Evolutionary conservation across 2,888 invertebrate genomes (phyloP).

Genomic region (Polymixis flavicincta): DNA sequence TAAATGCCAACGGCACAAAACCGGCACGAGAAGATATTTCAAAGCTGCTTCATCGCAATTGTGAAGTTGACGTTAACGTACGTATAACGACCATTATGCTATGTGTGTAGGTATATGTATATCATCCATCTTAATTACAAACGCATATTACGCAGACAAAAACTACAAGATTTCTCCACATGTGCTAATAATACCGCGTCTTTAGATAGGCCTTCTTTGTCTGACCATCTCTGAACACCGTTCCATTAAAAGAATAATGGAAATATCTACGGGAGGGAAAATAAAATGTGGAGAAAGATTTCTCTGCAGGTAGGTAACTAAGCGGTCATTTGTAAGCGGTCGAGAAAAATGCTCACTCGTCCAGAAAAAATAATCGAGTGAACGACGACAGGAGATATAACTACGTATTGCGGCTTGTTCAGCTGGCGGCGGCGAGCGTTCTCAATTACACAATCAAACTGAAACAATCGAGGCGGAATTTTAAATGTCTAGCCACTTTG

Average conservation of each 20-base stretch:
- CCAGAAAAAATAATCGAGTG: slow-evolving; percentile 86
- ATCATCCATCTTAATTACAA: slow-evolving; percentile 53
- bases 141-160: slow-evolving; percentile 43
- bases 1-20: slow-evolving; percentile 19
- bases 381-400: slow-evolving; percentile 63
- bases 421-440: slow-evolving; percentile 23
- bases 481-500: slow-evolving; percentile 54
- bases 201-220: slow-evolving; percentile 81
- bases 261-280: slow-evolving; percentile 83
- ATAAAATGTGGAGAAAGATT: slow-evolving; percentile 86
- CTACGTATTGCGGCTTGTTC: slow-evolving; percentile 56
- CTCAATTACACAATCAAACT: slow-evolving; percentile 52
- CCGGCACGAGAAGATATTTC: slow-evolving; percentile 35
- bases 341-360: slow-evolving; percentile 87
- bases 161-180: slow-evolving; percentile 55
- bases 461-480: slow-evolving; percentile 38
- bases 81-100: background rate
- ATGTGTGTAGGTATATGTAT: background rate
- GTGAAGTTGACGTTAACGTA: slow-evolving; percentile 41
- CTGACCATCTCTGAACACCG: slow-evolving; percentile 81
- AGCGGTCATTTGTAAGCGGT: slow-evolving; percentile 88
- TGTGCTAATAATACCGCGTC: slow-evolving; percentile 70
- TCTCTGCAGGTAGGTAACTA: slow-evolving; percentile 82
- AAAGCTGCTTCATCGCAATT: slow-evolving; percentile 37
- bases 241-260: slow-evolving; percentile 88